phyloP scores from a whole-genome alignment of 2,888 invertebrate species.

The Tenthredo livida region DNA sequence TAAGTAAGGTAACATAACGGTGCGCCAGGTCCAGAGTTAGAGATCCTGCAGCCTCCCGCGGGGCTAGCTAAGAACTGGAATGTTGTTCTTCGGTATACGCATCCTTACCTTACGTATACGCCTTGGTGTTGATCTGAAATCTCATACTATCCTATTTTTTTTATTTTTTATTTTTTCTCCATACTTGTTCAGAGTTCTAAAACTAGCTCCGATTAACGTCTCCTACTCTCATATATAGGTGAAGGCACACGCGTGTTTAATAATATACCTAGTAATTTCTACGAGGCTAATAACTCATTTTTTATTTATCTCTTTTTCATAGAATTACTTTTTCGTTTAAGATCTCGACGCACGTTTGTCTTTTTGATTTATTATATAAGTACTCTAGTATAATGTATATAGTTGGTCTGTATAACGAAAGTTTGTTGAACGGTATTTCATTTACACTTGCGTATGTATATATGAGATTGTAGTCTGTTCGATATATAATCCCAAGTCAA shows the following conservation, averaged over 20 bases:
- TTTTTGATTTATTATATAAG: not conserved
- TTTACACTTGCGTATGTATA: not conserved
- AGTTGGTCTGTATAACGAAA: not conserved
- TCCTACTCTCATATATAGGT: not conserved
- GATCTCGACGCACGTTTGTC: not conserved
- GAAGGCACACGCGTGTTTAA: not conserved
- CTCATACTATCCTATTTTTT: conserved; percentile 2
- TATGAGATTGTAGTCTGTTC: not conserved
- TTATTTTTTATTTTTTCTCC: not conserved
- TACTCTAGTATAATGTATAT: not conserved
- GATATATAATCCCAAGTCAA: conserved; percentile 18
- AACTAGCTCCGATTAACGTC: not conserved
- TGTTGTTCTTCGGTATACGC: conserved; percentile 1
- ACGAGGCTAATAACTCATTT: not conserved
- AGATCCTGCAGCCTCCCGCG: conserved; percentile 30
- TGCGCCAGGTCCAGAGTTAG: conserved; percentile 37
- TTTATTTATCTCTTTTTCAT: not conserved
- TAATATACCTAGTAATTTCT: not conserved
- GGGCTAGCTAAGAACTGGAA: conserved; percentile 26
- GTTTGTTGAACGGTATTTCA: conserved; percentile 37
- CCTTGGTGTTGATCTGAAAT: not conserved
- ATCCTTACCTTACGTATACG: not conserved
- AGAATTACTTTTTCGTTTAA: not conserved
- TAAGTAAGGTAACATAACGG: conserved; percentile 53
- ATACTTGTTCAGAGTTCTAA: not conserved